Conservation (phyloP, 2,113 vertebrate genomes). For the Ophthalmolycus amberensis region DNA sequence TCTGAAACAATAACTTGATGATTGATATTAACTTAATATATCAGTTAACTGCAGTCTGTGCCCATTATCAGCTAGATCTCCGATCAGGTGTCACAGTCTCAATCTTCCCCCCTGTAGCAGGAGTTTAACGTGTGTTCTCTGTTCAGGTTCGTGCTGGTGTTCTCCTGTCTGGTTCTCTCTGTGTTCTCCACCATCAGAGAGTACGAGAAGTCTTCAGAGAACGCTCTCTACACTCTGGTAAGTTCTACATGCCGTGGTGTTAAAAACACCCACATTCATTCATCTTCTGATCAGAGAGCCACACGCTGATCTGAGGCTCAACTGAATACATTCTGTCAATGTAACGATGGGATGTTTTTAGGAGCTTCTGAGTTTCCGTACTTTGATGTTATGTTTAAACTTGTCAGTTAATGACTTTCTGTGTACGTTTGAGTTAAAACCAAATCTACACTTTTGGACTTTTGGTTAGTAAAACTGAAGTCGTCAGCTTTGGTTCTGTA, state of each 20-base stretch:
- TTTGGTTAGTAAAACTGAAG: too few species aligned
- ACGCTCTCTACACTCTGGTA: slow-evolving; percentile 95
- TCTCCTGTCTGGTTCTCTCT: slow-evolving; percentile 97
- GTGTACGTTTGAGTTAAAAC: neutral
- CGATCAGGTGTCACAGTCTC: neutral
- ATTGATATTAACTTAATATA: neutral
- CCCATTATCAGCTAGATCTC: neutral
- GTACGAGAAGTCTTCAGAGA: slow-evolving; percentile 97
- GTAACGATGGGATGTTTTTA: neutral
- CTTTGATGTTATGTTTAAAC: neutral
- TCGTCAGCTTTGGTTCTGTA: too few species aligned
- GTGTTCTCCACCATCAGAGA: slow-evolving; percentile 98
- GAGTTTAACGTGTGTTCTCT: slow-evolving; percentile 17
- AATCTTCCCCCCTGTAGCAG: neutral
- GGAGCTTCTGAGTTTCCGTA: neutral
- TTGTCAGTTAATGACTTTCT: neutral
- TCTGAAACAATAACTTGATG: too few species aligned
- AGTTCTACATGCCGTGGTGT: neutral
- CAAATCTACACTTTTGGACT: too few species aligned
- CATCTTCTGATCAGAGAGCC: neutral
- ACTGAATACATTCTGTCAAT: neutral
- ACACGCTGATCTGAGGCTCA: neutral
- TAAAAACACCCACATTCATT: neutral
- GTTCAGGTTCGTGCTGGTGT: slow-evolving; percentile 93
- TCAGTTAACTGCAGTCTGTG: too few species aligned